Evolutionary conservation across 1,140 invertebrate species (phyloP).

Genomic region (Spodoptera frugiperda): DNA sequence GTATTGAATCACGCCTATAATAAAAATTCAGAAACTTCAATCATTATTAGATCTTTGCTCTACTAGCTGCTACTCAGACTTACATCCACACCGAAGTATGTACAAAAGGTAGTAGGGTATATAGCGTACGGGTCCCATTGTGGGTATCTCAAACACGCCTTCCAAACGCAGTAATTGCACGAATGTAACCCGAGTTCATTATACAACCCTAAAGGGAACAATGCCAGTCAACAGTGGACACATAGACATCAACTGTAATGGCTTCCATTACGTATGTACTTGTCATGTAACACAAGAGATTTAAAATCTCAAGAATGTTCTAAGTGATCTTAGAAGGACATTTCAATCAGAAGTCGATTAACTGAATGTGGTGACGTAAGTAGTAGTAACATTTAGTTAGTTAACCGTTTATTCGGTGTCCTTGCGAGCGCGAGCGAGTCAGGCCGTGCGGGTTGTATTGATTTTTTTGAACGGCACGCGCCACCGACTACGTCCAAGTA

Average conservation of each 20-base stretch:
- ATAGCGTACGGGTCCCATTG: no score
- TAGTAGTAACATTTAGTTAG: constrained; percentile 54
- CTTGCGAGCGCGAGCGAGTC: constrained; percentile 63
- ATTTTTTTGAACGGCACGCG: constrained; percentile 73
- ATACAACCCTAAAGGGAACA: background rate
- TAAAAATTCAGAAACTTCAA: no score
- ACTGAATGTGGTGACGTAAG: constrained; percentile 49
- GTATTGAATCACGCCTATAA: background rate
- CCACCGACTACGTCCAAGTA: constrained; percentile 54
- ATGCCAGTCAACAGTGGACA: background rate
- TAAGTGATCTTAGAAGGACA: background rate
- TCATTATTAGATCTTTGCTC: no score
- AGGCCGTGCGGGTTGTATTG: constrained; percentile 70
- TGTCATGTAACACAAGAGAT: background rate
- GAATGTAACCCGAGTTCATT: background rate
- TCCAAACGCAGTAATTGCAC: background rate
- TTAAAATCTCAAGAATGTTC: background rate
- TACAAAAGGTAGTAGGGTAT: no score
- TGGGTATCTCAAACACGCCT: background rate
- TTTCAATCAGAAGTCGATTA: constrained; percentile 10
- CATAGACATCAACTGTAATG: background rate
- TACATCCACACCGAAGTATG: no score
- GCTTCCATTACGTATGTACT: constrained; percentile 5
- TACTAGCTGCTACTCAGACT: no score
- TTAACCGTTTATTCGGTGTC: constrained; percentile 61